Base-by-base conservation (phyloP, 2,888 invertebrate genomes). In the Dermolepida albohirtum region DNA sequence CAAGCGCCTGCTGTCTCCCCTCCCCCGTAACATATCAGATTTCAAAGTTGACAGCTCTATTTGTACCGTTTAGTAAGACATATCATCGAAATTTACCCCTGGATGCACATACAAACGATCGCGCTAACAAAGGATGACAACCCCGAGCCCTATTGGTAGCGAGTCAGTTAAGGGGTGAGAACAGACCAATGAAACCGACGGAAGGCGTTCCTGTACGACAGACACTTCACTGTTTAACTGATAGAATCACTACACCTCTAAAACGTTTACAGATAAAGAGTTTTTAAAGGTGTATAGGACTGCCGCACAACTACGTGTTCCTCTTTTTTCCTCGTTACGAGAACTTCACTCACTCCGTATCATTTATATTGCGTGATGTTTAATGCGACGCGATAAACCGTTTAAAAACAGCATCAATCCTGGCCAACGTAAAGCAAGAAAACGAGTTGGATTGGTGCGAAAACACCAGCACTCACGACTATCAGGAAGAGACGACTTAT, bases 381-480 rank as follows among this genome's bases (percentile, higher is more conserved):
- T 12, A 4, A 27, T 29, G 29, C 22, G 5, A 12, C 27, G 12
- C 51, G 51, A 29, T 51, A 29, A 29, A 55, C 5, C 54, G 43
- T 47, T 44, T 29, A 44, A 2, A 27, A 34, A 8, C n/a, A 10
- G 1, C 57, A 7, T 11, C 34, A 78, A 81, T 78, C 78, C 82
- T 83, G 82, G 83, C 81, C 75, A 77, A 78, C 74, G 76, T 81
- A 71, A 82, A 82, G 76, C 80, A 80, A 67, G 82, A 82, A 66
- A 75, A 74, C 72, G 79, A 81, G 71, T 74, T 81, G 72, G 82
- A 82, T 73, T 83, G 82, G 81, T 80, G 81, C 77, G 75, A 75
- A 66, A 72, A 72, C 66, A 72, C 76, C 74, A 71, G 72, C 71
- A 70, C 57, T 55, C 73, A 76, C 70, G 77, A 76, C 52, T 74